Evolutionary conservation across 2,888 invertebrate species (phyloP), one percentile per base, ranked within the genome.

Genomic region (Hemistola chrysoprasaria): DNA sequence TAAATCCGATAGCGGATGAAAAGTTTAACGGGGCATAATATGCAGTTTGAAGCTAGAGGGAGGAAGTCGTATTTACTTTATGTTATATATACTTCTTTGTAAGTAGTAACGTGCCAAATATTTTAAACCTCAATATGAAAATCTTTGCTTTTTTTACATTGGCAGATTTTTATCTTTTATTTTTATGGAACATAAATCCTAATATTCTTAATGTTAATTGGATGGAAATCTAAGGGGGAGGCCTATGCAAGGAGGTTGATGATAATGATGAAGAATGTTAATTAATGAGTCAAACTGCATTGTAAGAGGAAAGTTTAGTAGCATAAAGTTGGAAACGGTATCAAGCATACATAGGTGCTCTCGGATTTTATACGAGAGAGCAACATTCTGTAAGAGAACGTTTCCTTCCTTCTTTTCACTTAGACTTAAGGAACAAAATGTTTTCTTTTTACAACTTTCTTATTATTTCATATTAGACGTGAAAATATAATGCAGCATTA

Each of bases 1-100:
- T 53, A 60, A 56, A 57, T 57, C 51, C 56, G 53, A 58, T 64
- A 65, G 59, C 21, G 29, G 35, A 30, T 24, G 9, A 24, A 47
- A 48, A 53, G 32, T 47, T 53, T 39, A 11, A 22, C 22, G 8
- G 10, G 41, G 34, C 40, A 39, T 50, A 42, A n/a, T n/a, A n/a
- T 53, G 53, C 41, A 43, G 35, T 46, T 46, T 33, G 26, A 23
- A 38, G 26, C 44, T 32, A 30, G 32, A 26, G 36, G 38, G n/a
- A 27, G 23, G 16, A 34, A 6, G 9, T 20, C 7, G 21, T 20
- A 8, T 20, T 34, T 9, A 22, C 26, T 20, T 33, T 8, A 23
- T 33, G 3, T 26, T 26, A 8, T 22, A 11, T 11, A 11, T 10
- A 20, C 10, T n/a, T 20, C n/a, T n/a, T n/a, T n/a, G n/a, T n/a